A percentile compares a stretch with the other conserved stretches of the same genome.
Conservation (phyloP, 1,140 invertebrate genomes). For the Phymorhynchus buccinoides region DNA sequence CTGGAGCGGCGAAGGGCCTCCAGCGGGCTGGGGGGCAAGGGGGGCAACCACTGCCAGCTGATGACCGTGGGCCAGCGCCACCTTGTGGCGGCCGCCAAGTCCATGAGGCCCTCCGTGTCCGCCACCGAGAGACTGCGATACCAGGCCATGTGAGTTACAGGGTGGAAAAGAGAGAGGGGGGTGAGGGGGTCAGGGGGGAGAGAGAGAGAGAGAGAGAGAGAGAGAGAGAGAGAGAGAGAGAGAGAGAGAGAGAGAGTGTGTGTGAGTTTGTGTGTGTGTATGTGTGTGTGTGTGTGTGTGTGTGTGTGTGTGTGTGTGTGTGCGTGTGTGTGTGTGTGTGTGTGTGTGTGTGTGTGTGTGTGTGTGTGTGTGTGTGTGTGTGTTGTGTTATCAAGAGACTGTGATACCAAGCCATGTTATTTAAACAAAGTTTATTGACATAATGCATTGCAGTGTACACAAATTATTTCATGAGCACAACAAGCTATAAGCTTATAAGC, state of each 20-base stretch:
- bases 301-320: background rate
- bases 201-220: no score
- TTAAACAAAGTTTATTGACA: no score
- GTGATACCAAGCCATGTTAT: background rate
- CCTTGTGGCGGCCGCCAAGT: slow-evolving; percentile 76
- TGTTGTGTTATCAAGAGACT: background rate
- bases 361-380: slow-evolving; percentile 15
- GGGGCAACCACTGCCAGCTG: slow-evolving; percentile 34
- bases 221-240: no score
- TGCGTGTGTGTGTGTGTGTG: background rate
- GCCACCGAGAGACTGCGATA: slow-evolving; percentile 79
- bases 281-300: background rate
- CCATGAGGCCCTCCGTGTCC: slow-evolving; percentile 81
- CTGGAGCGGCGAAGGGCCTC: slow-evolving; percentile 41
- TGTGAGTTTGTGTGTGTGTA: background rate
- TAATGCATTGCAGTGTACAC: no score
- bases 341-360: background rate
- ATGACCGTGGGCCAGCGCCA: slow-evolving; percentile 73
- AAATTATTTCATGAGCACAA: no score
- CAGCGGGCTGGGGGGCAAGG: slow-evolving; percentile 39
- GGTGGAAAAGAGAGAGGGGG: no score
- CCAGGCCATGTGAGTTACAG: slow-evolving; percentile 74
- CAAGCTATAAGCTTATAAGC: no score
- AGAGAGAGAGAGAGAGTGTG: background rate
- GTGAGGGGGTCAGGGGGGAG: no score